Evolutionary conservation across 2,113 vertebrate genomes (phyloP).

Genomic region (Rhinogobius similis): DNA sequence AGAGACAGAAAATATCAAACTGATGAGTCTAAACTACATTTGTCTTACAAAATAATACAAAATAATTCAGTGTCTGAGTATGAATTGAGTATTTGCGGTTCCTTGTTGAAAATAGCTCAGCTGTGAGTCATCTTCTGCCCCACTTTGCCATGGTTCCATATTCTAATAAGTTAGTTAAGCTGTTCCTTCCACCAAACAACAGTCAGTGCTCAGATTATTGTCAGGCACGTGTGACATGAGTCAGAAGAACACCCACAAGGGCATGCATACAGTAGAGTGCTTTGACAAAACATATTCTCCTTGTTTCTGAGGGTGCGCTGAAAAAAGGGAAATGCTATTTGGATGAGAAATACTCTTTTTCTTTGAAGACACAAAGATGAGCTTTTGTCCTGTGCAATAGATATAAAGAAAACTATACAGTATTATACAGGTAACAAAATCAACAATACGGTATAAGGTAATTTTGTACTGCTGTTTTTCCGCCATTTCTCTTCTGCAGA

Average conservation of each 20-base stretch:
- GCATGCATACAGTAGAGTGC: conserved; percentile 23
- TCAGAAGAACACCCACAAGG: conserved; percentile 9
- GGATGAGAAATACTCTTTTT: conserved; percentile 22
- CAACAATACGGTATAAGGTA: neutral
- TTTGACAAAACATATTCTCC: conserved; percentile 28
- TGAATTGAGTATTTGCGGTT: conserved; percentile 31
- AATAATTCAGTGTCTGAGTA: neutral
- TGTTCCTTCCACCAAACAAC: conserved; percentile 11
- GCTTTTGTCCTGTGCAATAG: neutral
- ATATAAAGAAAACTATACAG: conserved; percentile 14
- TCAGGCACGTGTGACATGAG: conserved; percentile 25
- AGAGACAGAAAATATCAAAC: neutral
- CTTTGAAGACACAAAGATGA: conserved; percentile 3
- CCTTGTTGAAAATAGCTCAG: conserved; percentile 11
- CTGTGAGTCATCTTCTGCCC: conserved; percentile 55
- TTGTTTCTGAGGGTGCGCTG: conserved; percentile 27
- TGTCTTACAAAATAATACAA: neutral
- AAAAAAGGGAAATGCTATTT: conserved; percentile 11
- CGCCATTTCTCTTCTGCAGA: conserved; percentile 47
- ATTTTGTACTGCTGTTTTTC: conserved; percentile 33
- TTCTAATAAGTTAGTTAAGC: conserved; percentile 23
- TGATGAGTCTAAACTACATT: neutral
- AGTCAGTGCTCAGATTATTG: conserved; percentile 33
- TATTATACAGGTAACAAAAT: conserved; percentile 24
- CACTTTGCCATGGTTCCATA: conserved; percentile 31